phyloP scores from a whole-genome alignment of 2,797 vertebrate species.

The Margarornis squamiger region DNA sequence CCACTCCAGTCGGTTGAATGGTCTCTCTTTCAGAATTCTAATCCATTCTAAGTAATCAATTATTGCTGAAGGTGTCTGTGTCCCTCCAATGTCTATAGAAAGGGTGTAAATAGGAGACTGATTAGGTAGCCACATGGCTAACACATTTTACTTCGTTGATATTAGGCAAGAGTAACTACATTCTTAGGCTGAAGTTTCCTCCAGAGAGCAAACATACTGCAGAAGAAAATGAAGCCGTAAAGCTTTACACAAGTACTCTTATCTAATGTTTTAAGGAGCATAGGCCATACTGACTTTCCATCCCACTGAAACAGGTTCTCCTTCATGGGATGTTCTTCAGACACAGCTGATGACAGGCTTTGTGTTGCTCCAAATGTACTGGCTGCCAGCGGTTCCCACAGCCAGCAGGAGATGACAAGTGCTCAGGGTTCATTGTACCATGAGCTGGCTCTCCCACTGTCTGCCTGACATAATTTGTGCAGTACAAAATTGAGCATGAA shows the following conservation, averaged over 20 bases:
- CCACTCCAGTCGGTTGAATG: not conserved
- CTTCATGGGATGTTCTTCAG: not conserved
- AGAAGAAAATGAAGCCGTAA: not conserved
- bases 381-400: not conserved
- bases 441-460: not conserved
- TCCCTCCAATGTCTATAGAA: not conserved
- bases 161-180: not conserved
- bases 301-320: not conserved
- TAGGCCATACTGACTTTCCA: not conserved
- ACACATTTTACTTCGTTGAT: not conserved
- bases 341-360: not conserved
- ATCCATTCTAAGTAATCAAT: not conserved
- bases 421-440: not conserved
- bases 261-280: not conserved
- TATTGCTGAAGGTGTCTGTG: not conserved
- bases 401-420: not conserved
- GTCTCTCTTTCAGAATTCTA: not conserved
- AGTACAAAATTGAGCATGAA: not conserved
- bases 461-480: not conserved
- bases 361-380: rapidly evolving
- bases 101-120: not conserved
- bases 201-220: not conserved
- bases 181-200: not conserved
- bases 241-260: not conserved
- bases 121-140: not conserved